Evolutionary conservation across 2,888 invertebrate species (phyloP), one percentile per base, ranked within the genome.

Genomic region (Lithophane semibrunnea): DNA sequence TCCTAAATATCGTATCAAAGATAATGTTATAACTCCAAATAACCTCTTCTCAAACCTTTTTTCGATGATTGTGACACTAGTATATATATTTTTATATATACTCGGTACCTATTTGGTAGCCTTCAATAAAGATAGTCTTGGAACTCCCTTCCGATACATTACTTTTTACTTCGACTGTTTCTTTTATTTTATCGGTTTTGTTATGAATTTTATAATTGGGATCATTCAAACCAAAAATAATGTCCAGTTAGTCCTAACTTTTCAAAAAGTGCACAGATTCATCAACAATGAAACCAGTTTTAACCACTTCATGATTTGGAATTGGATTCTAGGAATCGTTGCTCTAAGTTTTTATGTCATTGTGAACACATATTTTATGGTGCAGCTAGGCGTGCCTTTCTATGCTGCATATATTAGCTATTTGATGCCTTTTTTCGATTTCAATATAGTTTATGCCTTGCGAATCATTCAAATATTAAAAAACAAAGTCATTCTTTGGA

Each of bases 401-500:
- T n/a, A 12, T 54, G 21, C 2, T 0, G 7, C 44, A 2, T 61
- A 21, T 70, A 0, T 54, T 12, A 0, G 1, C 7, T 29, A 37
- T 3, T 0, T 71, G 4, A 24, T 77, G 2, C 10, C 56, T 0
- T 9, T 16, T 65, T 83, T 86, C 24, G 81, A 83, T 65, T 24
- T 61, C 5, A 71, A 77, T 73, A 63, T 63, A 3, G 12, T 83
- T 29, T 66, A 77, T 24, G 37, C 73, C 0, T 71, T 29, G 4
- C 16, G 71, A n/a, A 9, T 58, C 0, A 61, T 79, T n/a, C 49
- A 54, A 5, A 13, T 86, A 3, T 47, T 86, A 18, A 70, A 73
- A 63, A 42, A 52, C n/a, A 75, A 81, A 63, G 37, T 83, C 2
- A 16, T 29, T 10, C 44, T 73, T 1, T 86, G 86, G 81, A 79